These are phyloP conservation scores for Streptopelia turtur DNA, from an alignment of 2,797 vertebrate species.

Conservation along the genomic window DNA sequence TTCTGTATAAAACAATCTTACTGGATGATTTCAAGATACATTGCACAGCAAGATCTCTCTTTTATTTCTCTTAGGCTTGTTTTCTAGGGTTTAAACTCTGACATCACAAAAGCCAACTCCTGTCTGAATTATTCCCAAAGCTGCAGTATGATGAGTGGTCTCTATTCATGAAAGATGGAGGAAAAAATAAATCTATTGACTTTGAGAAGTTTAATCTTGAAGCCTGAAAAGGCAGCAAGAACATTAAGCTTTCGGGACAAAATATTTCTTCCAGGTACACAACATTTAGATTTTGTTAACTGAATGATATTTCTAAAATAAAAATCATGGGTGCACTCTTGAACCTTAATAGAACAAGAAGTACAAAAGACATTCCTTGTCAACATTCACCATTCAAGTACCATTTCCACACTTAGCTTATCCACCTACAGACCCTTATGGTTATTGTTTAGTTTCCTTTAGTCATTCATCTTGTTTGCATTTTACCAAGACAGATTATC, in stretches of 20 bases:
- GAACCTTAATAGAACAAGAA: background rate
- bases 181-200: background rate
- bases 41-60: background rate
- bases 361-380: background rate
- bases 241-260: background rate
- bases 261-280: background rate
- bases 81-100: background rate
- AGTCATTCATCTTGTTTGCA: background rate
- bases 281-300: background rate
- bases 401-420: background rate
- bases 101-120: background rate
- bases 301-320: background rate
- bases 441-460: background rate
- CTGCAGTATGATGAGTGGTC: background rate
- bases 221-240: background rate
- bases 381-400: background rate
- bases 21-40: background rate
- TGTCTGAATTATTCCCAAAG: background rate
- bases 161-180: background rate
- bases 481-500: background rate
- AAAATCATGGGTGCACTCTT: background rate
- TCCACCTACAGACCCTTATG: background rate
- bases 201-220: background rate
- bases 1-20: background rate
- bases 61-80: background rate